Evolutionary conservation across 2,797 vertebrate species (phyloP), one percentile per base, ranked within the genome.

Genomic region (Tokudaia muenninki): DNA sequence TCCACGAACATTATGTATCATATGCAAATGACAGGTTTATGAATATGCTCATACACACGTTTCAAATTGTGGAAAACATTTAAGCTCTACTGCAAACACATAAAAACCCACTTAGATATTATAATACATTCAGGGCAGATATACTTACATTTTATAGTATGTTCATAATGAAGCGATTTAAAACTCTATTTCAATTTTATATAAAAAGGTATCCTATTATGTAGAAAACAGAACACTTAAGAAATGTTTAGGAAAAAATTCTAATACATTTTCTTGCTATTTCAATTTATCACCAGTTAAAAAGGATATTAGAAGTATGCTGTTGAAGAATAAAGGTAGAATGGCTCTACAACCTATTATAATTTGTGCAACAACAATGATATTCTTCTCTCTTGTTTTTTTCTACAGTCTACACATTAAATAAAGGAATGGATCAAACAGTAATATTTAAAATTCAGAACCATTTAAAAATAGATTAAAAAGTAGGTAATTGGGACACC

Each of bases 131-230:
- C 44, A 82, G 22, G 93, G 86, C 41, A 94, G 52, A 41, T 78
- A 67, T 86, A 70, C 47, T 91, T 88, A 95, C 8, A 90, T 90
- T 97, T 88, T 47, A 92, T 55, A 50, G 44, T 87, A 87, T 77
- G 17, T 63, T 75, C n/a, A 74, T 81, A 93, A 90, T 75, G 7
- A 90, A 78, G 22, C 59, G 52, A 34, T 87, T 94, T 90, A 84
- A 96, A 87, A 90, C 3, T 89, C 55, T 86, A 41, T 88, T 95
- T 95, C 63, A 95, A 63, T 90, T 59, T 90, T 24, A 59, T 83
- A 3, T 72, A 92, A 91, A 92, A 93, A 9, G 8, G 57, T 86
- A 4, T 11, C 92, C 50, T 47, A 57, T 87, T 72, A 63, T 17
- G 83, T 21, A 37, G 77, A 67, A 96, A 95, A 93, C 0, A 47